These are phyloP conservation scores for Clivina fossor DNA, from an alignment of 2,888 invertebrate genomes.

Conservation along the genomic window DNA sequence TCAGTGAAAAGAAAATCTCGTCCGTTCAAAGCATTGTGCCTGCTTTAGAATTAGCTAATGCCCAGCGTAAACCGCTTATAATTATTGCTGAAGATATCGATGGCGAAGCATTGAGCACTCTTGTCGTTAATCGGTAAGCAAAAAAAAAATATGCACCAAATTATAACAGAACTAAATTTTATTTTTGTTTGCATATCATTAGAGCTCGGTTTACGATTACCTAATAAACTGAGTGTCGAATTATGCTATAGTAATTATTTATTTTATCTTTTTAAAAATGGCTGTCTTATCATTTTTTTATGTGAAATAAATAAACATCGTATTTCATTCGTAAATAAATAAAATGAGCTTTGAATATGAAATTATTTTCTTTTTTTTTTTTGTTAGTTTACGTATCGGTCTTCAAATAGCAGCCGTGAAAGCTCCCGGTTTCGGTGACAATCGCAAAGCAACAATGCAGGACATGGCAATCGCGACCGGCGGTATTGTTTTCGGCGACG, in stretches of 20 bases:
- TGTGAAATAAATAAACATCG: too few species aligned
- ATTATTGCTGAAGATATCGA: slow-evolving; percentile 65
- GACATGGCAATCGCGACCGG: slow-evolving; percentile 57
- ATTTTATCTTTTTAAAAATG: not conserved
- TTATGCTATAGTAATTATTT: slow-evolving; percentile 24
- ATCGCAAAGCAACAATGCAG: slow-evolving; percentile 53
- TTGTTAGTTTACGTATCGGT: slow-evolving; percentile 51
- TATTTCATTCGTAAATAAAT: too few species aligned
- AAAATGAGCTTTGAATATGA: too few species aligned
- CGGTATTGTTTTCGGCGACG: slow-evolving; percentile 54
- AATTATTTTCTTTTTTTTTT: not conserved
- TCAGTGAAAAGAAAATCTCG: slow-evolving; percentile 98
- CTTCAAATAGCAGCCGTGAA: slow-evolving; percentile 57
- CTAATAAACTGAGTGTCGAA: slow-evolving; percentile 35
- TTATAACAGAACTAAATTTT: not conserved
- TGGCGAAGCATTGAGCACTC: slow-evolving; percentile 55
- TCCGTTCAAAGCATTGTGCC: slow-evolving; percentile 97
- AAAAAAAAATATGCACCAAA: too few species aligned
- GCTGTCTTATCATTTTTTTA: too few species aligned
- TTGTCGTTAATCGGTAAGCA: slow-evolving; percentile 58
- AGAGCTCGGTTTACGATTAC: slow-evolving; percentile 30
- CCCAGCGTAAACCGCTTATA: slow-evolving; percentile 89
- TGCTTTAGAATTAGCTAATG: slow-evolving; percentile 92
- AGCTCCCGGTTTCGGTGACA: slow-evolving; percentile 58
- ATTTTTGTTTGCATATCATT: slow-evolving; percentile 23